Conservation (phyloP, 2,888 invertebrate genomes). For the Lasioglossum zephyrum region DNA sequence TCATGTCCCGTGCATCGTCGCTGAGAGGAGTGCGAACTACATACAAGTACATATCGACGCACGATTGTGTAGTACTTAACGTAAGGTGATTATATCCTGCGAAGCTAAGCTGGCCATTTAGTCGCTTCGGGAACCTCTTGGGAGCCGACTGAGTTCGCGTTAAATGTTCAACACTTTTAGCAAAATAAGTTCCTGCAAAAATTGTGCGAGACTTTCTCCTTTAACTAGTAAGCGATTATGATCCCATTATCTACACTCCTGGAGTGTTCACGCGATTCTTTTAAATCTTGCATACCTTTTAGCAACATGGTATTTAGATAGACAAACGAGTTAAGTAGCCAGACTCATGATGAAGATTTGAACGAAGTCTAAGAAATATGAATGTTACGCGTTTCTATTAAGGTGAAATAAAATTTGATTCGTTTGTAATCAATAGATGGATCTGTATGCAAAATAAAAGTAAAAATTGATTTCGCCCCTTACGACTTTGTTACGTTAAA, state of each 20-base stretch:
- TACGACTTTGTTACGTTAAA: no score
- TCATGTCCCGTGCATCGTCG: constrained; percentile 3
- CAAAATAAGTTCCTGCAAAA: constrained; percentile 3
- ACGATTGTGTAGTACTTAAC: constrained; percentile 63
- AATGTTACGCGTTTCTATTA: no score
- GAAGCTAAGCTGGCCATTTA: constrained; percentile 49
- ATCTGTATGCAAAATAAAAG: no score
- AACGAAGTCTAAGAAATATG: no score
- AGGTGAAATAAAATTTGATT: no score
- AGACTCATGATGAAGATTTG: no score
- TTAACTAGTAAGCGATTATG: neutral
- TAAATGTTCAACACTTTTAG: constrained; percentile 24
- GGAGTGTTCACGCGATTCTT: no score
- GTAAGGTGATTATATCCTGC: constrained; percentile 66
- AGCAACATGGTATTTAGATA: no score
- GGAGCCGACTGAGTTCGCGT: constrained; percentile 2
- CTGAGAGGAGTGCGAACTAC: constrained; percentile 57
- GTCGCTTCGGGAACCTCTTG: constrained; percentile 24
- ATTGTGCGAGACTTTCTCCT: neutral
- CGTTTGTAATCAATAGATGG: no score
- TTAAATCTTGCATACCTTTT: no score
- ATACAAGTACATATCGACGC: constrained; percentile 43
- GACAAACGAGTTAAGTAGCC: no score
- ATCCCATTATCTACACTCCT: neutral
- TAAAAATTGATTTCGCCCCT: no score